phyloP scores from a whole-genome alignment of 2,113 vertebrate genomes.

The Bungarus multicinctus region DNA sequence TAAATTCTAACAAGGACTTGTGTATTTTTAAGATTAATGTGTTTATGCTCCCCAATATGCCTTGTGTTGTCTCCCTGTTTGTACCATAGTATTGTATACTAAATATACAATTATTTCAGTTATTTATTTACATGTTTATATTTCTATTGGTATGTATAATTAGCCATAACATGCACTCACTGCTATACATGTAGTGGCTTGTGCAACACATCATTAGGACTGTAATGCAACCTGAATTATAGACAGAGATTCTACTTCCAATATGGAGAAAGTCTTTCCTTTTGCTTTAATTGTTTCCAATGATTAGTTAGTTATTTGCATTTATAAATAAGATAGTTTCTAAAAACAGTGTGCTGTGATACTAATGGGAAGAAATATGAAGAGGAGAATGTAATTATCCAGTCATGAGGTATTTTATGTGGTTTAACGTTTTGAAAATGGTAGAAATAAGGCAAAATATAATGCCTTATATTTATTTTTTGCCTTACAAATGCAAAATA shows the following conservation, averaged over 20 bases:
- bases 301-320: neutral
- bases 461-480: neutral
- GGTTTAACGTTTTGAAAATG: neutral
- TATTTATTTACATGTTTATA: neutral
- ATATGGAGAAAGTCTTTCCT: neutral
- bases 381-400: neutral
- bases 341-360: neutral
- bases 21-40: neutral
- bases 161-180: neutral
- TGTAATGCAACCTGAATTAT: neutral
- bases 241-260: neutral
- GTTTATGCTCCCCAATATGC: neutral
- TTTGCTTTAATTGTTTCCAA: neutral
- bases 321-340: neutral
- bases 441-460: neutral
- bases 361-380: neutral
- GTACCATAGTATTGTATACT: neutral
- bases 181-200: neutral
- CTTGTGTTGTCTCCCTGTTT: neutral
- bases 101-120: neutral
- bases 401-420: neutral
- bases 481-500: neutral
- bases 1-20: neutral
- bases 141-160: neutral
- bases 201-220: neutral